phyloP scores from a whole-genome alignment of 2,888 invertebrate genomes.

The Heliconius aoede region DNA sequence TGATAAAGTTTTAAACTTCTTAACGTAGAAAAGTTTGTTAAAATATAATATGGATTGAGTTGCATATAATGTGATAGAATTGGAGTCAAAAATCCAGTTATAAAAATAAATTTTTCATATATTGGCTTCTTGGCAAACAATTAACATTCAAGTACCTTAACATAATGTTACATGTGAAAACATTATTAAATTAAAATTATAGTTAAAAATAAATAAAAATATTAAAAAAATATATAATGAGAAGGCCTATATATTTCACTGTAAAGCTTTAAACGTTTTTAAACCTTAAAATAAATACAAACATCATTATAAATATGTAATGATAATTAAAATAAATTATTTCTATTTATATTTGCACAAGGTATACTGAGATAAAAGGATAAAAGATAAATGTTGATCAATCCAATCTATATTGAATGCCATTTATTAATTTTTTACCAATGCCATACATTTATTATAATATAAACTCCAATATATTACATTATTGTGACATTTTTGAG shows the following conservation, averaged over 20 bases:
- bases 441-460: slow-evolving; percentile 1
- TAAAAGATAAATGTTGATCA: not conserved
- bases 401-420: not conserved
- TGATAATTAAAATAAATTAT: not conserved
- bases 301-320: not conserved
- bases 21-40: slow-evolving; percentile 55
- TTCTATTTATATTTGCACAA: not conserved
- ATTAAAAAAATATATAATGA: not conserved
- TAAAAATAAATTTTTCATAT: not conserved
- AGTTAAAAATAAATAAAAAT: not conserved
- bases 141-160: not conserved
- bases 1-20: slow-evolving; percentile 54
- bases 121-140: not conserved
- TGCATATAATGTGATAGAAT: slow-evolving; percentile 60
- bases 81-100: slow-evolving; percentile 50
- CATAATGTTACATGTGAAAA: not conserved
- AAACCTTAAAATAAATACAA: not conserved
- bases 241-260: slow-evolving; percentile 11
- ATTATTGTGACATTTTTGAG: slow-evolving; percentile 50
- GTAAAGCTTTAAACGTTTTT: slow-evolving; percentile 12
- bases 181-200: not conserved
- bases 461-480: slow-evolving; percentile 55
- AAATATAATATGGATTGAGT: slow-evolving; percentile 45
- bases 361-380: not conserved
- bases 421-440: not conserved